A percentile compares a stretch with the other conserved stretches of the same genome.
phyloP scores from a whole-genome alignment of 1,140 invertebrate genomes.

The Caenorhabditis latens region DNA sequence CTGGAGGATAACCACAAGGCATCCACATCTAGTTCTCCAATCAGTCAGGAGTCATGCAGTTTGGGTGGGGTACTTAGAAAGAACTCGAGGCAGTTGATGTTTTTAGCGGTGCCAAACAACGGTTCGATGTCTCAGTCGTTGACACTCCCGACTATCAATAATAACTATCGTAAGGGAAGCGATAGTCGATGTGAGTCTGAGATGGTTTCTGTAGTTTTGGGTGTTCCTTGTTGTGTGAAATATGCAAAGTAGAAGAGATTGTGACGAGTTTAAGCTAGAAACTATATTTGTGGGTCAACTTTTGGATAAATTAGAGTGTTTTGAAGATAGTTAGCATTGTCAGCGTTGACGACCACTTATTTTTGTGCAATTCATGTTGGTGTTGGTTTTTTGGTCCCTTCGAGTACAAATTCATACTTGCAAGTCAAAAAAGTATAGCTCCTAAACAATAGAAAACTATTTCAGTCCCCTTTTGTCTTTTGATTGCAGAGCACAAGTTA shows the following conservation, averaged over 20 bases:
- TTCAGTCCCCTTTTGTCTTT: no score
- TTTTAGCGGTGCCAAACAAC: conserved; percentile 15
- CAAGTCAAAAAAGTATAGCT: no score
- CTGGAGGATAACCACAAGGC: conserved; percentile 31
- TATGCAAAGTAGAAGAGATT: not conserved
- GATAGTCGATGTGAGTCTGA: conserved; percentile 32
- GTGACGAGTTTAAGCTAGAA: no score
- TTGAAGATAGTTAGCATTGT: no score
- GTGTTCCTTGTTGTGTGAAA: not conserved
- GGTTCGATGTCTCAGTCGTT: conserved; percentile 30
- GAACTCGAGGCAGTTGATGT: conserved; percentile 50
- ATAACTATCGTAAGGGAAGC: conserved; percentile 42
- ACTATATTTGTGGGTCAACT: no score
- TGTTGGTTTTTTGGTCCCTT: no score
- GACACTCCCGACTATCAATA: conserved; percentile 46
- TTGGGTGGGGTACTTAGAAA: conserved; percentile 45
- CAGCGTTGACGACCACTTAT: no score
- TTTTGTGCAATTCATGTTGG: no score
- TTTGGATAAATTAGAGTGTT: no score
- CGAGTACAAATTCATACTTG: no score
- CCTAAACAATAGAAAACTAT: no score
- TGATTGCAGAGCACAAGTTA: no score
- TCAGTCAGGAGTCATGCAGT: conserved; percentile 34
- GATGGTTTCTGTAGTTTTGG: not conserved
- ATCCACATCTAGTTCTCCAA: not conserved